Evolutionary conservation across 2,113 vertebrate genomes (phyloP), one percentile per base, ranked within the genome.

Genomic region (Etia nguti): DNA sequence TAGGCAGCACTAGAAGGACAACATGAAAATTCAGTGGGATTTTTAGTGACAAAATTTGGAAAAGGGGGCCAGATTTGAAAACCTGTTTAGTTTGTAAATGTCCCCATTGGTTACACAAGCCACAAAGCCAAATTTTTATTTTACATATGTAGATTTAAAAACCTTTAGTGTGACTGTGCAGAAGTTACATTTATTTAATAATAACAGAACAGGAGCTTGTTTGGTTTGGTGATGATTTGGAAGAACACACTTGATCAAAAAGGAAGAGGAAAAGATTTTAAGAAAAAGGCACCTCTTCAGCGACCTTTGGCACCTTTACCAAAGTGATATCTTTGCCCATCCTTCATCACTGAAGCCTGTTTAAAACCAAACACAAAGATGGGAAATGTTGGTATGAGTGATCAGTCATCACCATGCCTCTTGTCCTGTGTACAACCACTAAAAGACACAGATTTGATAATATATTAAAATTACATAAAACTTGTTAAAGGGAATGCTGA

Each of bases 171-270:
- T 68, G 60, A 68, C 34, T 31, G 29, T 16, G 18, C 15, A 38
- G 62, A 68, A 22, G 11, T 38, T 38, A 4, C 34, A 68, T 68
- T 22, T 68, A 1, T 68, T 68, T 8, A 68, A 38, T 68, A 38
- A 65, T 65, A 65, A 38, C 34, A n/a, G 34, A 65, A 38, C 34
- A 65, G 10, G 60, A 22, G 2, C 4, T 22, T 65, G 10, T 65
- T 65, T 38, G 20, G 20, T 68, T 38, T 68, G 62, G 62, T 68
- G 34, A 68, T 38, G 6, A 68, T 68, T 38, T 38, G 20, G 20
- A 38, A 38, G 62, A 3, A 68, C 62, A 68, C 34, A 62, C 59
- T 62, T 62, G 59, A 62, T 62, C 59, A 62, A 62, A 62, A 62
- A 62, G 9, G 6, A 62, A n/a, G 18, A n/a, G 31, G 31, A 65